Evolutionary conservation across 2,888 invertebrate species (phyloP).

Genomic region (Drosophila longiperda): DNA sequence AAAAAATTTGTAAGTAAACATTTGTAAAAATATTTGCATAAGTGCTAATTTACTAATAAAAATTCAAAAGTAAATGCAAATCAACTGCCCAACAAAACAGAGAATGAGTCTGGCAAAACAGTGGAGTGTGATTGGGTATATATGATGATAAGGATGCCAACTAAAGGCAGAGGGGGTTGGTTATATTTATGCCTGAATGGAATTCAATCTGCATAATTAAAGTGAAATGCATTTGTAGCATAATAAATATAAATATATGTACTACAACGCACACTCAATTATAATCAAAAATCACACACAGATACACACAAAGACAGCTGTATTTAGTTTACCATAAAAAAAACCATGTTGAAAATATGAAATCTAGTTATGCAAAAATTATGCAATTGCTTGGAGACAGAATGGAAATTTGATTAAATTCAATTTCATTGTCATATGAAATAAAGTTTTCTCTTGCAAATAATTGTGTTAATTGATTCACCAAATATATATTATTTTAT

Average conservation of each 20-base stretch:
- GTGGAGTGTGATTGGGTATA: neutral
- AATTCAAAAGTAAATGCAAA: constrained; percentile 69
- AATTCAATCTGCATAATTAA: constrained; percentile 76
- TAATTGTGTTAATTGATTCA: constrained; percentile 26
- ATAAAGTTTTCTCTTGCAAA: constrained; percentile 11
- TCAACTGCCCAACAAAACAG: constrained; percentile 23
- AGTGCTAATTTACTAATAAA: constrained; percentile 70
- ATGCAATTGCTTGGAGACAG: constrained; percentile 32
- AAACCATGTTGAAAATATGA: constrained; percentile 34
- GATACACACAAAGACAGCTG: neutral
- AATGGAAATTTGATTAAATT: constrained; percentile 24
- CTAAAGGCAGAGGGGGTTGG: constrained; percentile 10
- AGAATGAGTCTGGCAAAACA: neutral
- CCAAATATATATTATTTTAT: constrained; percentile 19
- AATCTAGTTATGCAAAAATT: constrained; percentile 35
- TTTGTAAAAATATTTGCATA: constrained; percentile 53
- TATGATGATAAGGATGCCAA: constrained; percentile 1
- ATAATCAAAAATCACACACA: constrained; percentile 4
- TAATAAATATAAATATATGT: constrained; percentile 49
- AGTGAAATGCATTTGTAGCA: constrained; percentile 61
- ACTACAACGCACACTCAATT: constrained; percentile 9
- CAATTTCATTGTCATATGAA: constrained; percentile 31
- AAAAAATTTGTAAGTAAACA: constrained; percentile 19
- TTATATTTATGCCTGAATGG: constrained; percentile 64
- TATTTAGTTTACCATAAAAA: constrained; percentile 11